A percentile compares a stretch with the other conserved stretches of the same genome.
Conservation (phyloP, 2,113 vertebrate species). For the Toxostoma redivivum region DNA sequence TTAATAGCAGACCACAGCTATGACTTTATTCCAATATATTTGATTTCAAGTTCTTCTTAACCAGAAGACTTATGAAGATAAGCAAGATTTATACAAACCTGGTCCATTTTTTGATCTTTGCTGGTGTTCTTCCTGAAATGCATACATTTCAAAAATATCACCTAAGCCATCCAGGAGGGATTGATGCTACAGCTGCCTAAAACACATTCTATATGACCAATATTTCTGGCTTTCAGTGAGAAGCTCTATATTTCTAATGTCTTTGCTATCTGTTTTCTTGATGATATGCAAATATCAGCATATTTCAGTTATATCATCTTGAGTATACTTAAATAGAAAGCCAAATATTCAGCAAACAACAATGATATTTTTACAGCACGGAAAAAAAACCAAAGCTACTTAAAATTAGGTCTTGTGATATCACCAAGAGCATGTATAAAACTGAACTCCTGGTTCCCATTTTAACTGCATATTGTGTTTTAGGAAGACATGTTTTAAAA, state of each 20-base stretch:
- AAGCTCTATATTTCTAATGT: neutral
- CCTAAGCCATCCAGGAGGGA: neutral
- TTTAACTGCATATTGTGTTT: neutral
- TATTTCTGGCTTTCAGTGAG: neutral
- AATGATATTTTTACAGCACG: neutral
- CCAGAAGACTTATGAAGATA: neutral
- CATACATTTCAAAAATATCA: neutral
- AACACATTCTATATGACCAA: neutral
- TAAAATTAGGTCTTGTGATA: neutral
- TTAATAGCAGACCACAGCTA: neutral
- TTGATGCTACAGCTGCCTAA: neutral
- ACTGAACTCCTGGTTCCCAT: neutral
- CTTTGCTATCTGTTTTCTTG: neutral
- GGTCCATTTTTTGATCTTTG: neutral
- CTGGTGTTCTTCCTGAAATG: neutral
- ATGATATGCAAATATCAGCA: neutral
- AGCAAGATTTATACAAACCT: neutral
- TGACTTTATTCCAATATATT: neutral
- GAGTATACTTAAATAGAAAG: neutral
- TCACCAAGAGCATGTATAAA: neutral
- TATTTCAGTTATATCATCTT: neutral
- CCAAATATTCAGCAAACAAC: neutral
- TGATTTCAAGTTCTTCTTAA: neutral
- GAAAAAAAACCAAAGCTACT: neutral
- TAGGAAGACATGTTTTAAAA: neutral